phyloP scores from a whole-genome alignment of 1,140 invertebrate genomes.

The Sarcophaga bullata region DNA sequence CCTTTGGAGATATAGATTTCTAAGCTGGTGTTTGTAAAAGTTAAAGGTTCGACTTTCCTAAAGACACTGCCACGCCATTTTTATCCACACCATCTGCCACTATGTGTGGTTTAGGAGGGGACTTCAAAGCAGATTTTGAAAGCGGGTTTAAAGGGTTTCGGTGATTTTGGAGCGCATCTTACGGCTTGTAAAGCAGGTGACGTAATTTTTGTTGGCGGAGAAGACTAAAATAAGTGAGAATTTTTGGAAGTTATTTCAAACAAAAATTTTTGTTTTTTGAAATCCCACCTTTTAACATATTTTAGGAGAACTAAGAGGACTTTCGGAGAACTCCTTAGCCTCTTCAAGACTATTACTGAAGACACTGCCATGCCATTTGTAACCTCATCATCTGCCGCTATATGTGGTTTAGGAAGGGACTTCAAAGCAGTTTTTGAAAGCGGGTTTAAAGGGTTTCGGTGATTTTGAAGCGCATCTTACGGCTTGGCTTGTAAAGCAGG shows the following conservation, averaged over 20 bases:
- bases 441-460: not conserved
- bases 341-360: too few species aligned
- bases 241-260: too few species aligned
- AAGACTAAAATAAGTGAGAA: too few species aligned
- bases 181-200: not conserved
- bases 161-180: not conserved
- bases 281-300: too few species aligned
- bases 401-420: constrained; percentile 17
- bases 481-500: not conserved
- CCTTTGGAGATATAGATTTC: constrained; percentile 32
- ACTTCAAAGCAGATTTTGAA: not conserved
- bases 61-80: not conserved
- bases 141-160: not conserved
- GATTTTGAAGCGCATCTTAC: not conserved
- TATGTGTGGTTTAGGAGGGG: constrained; percentile 24
- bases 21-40: too few species aligned
- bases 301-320: too few species aligned
- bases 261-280: too few species aligned
- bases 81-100: constrained; percentile 38
- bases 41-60: not conserved
- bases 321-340: too few species aligned
- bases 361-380: too few species aligned
- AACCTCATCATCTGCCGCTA: constrained; percentile 40
- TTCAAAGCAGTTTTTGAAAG: not conserved
- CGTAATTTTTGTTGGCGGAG: constrained; percentile 4